Evolutionary conservation across 1,140 invertebrate genomes (phyloP), one percentile per base, ranked within the genome.

Genomic region (Heliconius eleuchia): DNA sequence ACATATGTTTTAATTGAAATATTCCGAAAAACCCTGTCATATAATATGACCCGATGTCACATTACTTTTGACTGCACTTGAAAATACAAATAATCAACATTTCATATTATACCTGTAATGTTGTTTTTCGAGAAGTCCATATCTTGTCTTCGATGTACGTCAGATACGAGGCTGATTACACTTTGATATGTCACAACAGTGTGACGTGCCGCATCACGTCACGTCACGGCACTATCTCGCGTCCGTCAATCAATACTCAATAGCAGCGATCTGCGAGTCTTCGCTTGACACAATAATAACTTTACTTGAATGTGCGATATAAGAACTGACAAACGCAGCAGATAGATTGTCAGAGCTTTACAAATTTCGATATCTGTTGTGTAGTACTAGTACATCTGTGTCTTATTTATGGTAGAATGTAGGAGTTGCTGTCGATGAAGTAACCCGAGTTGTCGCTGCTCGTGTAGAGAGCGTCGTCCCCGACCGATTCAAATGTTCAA

Each of bases 141-240:
- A 66, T 66, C 57, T 66, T 3, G 9, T n/a, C 23, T 6, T 30
- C 4, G 9, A 66, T 13, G 27, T 66, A 57, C n/a, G 55, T 57
- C n/a, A 23, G 55, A 57, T 57, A n/a, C 13, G 55, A 23, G 55
- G 55, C 55, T n/a, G 55, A 57, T 23, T 23, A 57, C 55, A 57
- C 7, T 7, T 57, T n/a, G 55, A 57, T 66, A 66, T 66, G 60
- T 66, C 60, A 66, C 60, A 66, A 66, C 60, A 66, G 60, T 27
- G 23, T 9, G 23, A 30, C 57, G 55, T 37, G 34, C 34, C 34
- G 5, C 34, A 6, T 55, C 50, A 52, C 50, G 50, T 19, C 52
- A 46, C 42, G 42, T 3, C 42, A 46, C 42, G 11, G 3, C 42
- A 19, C 34, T 37, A 37, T 37, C 34, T 37, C 34, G 34, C 34